phyloP scores from a whole-genome alignment of 2,888 invertebrate genomes.

The Tanytarsus gracilentus region DNA sequence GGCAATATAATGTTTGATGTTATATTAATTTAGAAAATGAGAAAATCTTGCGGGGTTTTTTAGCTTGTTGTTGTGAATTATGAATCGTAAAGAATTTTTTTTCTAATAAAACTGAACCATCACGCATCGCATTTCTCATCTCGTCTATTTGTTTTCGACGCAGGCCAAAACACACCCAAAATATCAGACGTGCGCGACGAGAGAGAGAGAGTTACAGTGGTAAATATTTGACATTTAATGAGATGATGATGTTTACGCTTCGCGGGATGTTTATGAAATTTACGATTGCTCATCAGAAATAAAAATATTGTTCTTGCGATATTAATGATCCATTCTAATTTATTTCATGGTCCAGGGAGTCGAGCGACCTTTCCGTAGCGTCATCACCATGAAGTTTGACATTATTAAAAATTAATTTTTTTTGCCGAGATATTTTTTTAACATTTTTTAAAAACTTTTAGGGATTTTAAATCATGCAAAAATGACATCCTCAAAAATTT shows the following conservation, averaged over 20 bases:
- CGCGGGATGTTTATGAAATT: conserved; percentile 8
- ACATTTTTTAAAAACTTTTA: neutral
- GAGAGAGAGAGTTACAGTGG: neutral
- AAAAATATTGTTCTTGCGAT: neutral
- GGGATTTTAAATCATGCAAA: neutral
- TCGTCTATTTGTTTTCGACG: neutral
- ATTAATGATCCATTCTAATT: conserved; percentile 18
- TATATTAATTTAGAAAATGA: conserved; percentile 19
- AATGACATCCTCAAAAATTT: neutral
- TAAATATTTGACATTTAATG: conserved; percentile 25
- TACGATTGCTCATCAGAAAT: too few species aligned
- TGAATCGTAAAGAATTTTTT: conserved; percentile 6
- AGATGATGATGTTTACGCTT: conserved; percentile 17
- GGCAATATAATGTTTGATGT: neutral
- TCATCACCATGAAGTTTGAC: neutral
- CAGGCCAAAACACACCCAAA: conserved; percentile 7
- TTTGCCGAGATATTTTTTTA: too few species aligned
- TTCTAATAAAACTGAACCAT: conserved; percentile 10
- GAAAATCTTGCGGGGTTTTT: neutral
- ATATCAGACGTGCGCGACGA: neutral
- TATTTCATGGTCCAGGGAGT: conserved; percentile 21
- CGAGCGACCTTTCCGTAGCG: conserved; percentile 11
- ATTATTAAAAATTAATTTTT: neutral
- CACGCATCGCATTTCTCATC: conserved; percentile 17
- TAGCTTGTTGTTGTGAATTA: neutral